Percentiles rank a stretch among this genome's conserved stretches.
Conservation (phyloP, 2,888 invertebrate species). For the Sarcophaga subvicina region DNA sequence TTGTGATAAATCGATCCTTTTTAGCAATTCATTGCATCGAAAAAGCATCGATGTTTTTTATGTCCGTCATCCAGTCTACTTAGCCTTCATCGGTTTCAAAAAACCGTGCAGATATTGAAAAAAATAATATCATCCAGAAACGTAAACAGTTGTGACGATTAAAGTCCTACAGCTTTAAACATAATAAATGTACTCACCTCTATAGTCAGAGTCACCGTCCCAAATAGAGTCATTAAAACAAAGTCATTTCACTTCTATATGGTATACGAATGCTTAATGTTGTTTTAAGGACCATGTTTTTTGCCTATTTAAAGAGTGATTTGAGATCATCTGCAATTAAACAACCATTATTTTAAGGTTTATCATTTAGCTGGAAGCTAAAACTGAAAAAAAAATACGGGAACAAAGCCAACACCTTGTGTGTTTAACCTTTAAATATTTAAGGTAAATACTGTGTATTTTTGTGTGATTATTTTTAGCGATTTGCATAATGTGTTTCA, state of each 20-base stretch:
- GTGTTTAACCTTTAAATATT: conserved; percentile 31
- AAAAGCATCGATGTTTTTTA: no score
- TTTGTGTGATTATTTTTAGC: conserved; percentile 19
- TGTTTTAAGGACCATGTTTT: neutral
- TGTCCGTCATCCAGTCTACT: no score
- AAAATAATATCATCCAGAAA: no score
- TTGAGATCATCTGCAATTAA: conserved; percentile 39
- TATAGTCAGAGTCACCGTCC: no score
- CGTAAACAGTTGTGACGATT: no score
- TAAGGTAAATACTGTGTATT: neutral
- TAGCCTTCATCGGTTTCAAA: no score
- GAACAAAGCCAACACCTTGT: neutral
- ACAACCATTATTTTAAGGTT: conserved; percentile 36
- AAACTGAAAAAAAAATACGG: neutral
- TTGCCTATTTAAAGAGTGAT: neutral
- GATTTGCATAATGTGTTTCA: conserved; percentile 41
- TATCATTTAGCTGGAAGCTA: conserved; percentile 25
- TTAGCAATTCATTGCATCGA: no score
- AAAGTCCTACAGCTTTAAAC: no score
- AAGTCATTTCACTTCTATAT: neutral
- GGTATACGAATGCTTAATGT: neutral
- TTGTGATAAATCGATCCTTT: no score
- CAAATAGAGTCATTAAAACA: no score
- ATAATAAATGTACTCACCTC: no score
- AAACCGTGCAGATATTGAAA: no score